A percentile compares a stretch with the other conserved stretches of the same genome.
Conservation (phyloP, 2,113 vertebrate species). For the Thamnophis sirtalis region DNA sequence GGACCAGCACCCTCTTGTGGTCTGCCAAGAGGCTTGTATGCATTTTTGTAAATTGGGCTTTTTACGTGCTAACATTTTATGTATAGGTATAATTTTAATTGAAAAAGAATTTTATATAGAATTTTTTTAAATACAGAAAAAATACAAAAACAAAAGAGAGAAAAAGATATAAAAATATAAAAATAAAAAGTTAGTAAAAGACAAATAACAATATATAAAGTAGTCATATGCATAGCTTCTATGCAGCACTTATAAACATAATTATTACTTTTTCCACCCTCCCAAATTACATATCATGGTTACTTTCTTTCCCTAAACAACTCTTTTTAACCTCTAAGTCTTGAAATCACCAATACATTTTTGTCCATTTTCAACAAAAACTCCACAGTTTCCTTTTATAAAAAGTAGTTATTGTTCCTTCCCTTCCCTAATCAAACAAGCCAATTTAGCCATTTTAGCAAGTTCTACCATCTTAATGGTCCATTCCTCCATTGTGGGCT, state of each 20-base stretch:
- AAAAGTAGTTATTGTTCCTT: neutral
- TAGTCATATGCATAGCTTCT: neutral
- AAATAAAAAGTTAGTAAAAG: neutral
- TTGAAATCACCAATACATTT: neutral
- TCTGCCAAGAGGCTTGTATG: neutral
- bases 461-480: neutral
- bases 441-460: neutral
- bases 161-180: neutral
- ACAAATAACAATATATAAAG: neutral
- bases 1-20: neutral
- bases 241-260: neutral
- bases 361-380: neutral
- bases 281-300: neutral
- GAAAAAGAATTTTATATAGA: neutral
- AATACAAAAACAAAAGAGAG: neutral
- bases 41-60: neutral
- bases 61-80: neutral
- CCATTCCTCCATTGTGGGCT: neutral
- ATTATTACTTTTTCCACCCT: neutral
- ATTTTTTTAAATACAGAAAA: neutral
- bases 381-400: neutral
- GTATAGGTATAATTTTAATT: neutral
- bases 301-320: neutral
- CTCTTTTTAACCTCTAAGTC: neutral
- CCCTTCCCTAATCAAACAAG: neutral